Evolutionary conservation across 2,797 vertebrate genomes (phyloP), one percentile per base, ranked within the genome.

Genomic region (Heliangelus exortis): DNA sequence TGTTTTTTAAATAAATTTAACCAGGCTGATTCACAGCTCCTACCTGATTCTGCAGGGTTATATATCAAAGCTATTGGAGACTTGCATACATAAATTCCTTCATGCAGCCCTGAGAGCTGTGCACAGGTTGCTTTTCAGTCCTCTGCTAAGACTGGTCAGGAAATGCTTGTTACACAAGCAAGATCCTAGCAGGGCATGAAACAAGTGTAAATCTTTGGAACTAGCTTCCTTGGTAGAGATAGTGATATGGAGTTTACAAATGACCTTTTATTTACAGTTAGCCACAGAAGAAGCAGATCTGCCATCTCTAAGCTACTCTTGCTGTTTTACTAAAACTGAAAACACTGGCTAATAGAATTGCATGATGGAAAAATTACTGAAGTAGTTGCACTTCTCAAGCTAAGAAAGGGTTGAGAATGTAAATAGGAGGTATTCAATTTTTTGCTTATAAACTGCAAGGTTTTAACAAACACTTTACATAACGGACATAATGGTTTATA

Each of bases 1-100:
- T 79, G 89, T 58, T 96, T 92, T 79, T 85, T 0, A 47, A 93
- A 93, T 89, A 93, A 79, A 94, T 95, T 85, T 63, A 78, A 79
- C 67, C 51, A 34, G 76, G 54, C 78, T 82, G 89, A 83, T 69
- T 80, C 92, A 54, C 41, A 23, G 87, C 89, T 76, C 87, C 83
- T 82, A 93, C 79, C 80, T 93, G 95, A 21, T 92, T 83, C 67
- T 66, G 77, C 9, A 0, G 82, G 81, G 87, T 25, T 72, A 9
- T 80, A 13, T 71, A 89, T 85, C 94, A 88, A 78, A 72, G 90
- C 73, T 57, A 54, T 48, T 63, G 71, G 63, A 65, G 93, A 71
- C 76, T 9, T 53, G 63, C 65, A 16, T 3, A 29, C 92, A 65
- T 87, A 65, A 93, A 96, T 92, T 71, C 76, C 81, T 87, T 36